A percentile compares a stretch with the other conserved stretches of the same genome.
phyloP scores from a whole-genome alignment of 2,113 vertebrate genomes.

The Bufo bufo region DNA sequence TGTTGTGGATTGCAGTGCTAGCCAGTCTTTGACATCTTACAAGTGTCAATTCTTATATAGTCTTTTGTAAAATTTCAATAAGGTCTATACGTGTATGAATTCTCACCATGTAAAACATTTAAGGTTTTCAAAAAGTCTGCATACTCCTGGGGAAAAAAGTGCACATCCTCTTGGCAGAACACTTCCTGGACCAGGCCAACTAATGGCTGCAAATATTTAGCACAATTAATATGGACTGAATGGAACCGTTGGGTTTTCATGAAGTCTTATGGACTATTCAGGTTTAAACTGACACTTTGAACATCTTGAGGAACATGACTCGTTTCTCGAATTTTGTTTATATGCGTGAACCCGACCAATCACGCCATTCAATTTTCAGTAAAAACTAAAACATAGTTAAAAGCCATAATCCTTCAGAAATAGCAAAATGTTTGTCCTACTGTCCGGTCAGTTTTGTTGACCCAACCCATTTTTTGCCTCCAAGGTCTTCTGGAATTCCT shows the following conservation, averaged over 20 bases:
- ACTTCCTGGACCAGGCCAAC: not conserved
- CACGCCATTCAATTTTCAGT: slow-evolving; percentile 4
- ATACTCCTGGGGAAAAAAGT: slow-evolving; percentile 21
- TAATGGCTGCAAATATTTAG: slow-evolving; percentile 8
- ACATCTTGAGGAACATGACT: not conserved
- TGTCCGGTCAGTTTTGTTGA: not conserved
- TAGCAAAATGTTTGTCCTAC: slow-evolving; percentile 2
- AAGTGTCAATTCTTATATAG: not conserved
- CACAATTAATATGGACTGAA: not conserved
- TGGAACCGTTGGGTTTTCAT: not conserved
- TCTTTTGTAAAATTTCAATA: not conserved
- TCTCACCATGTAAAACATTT: not conserved
- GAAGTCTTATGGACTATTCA: not conserved
- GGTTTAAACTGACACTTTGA: slow-evolving; percentile 1
- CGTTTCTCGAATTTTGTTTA: not conserved
- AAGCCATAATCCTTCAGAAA: not conserved
- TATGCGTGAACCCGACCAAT: not conserved
- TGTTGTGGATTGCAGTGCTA: slow-evolving; percentile 52
- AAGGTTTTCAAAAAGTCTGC: slow-evolving; percentile 29
- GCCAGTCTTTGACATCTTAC: slow-evolving; percentile 38
- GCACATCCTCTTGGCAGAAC: not conserved
- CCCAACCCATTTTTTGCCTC: not conserved
- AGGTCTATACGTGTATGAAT: not conserved
- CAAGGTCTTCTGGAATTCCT: not conserved
- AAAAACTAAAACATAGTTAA: slow-evolving; percentile 2